phyloP scores from a whole-genome alignment of 1,140 invertebrate species.

The Lucilia cuprina region DNA sequence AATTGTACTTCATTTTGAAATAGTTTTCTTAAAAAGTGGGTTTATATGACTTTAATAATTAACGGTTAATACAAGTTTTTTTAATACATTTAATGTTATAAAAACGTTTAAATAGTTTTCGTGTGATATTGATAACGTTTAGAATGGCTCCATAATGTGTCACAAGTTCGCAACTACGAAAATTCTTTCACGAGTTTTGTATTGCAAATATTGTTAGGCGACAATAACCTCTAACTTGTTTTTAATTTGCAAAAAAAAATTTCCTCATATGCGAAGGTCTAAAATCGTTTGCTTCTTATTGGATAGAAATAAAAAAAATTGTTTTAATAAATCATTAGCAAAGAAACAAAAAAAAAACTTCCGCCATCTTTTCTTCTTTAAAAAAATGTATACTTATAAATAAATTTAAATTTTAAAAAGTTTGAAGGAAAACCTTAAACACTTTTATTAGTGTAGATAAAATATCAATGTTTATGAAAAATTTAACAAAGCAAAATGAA shows the following conservation, averaged over 20 bases:
- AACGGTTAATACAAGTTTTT: too few relatives aligned
- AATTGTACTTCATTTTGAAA: too few relatives aligned
- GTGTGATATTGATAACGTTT: too few relatives aligned
- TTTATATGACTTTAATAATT: too few relatives aligned
- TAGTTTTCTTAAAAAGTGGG: too few relatives aligned
- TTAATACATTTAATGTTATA: too few relatives aligned
- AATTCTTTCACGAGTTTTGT: too few relatives aligned
- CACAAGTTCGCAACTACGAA: too few relatives aligned
- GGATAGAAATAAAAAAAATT: neutral
- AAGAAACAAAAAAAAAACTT: neutral
- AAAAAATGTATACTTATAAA: neutral
- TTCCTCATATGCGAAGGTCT: neutral
- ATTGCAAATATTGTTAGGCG: neutral
- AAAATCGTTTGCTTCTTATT: neutral
- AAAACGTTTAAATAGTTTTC: too few relatives aligned
- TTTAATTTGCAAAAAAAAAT: neutral
- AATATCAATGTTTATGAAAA: neutral
- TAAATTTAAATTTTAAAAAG: neutral
- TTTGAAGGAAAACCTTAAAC: slow-evolving; percentile 4
- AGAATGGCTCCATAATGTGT: too few relatives aligned
- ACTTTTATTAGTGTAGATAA: neutral
- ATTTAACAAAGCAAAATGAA: neutral
- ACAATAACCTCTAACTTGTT: neutral
- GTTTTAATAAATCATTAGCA: neutral
- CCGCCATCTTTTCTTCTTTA: neutral